Conservation (phyloP, 2,113 vertebrate genomes). For the Lontra canadensis region DNA sequence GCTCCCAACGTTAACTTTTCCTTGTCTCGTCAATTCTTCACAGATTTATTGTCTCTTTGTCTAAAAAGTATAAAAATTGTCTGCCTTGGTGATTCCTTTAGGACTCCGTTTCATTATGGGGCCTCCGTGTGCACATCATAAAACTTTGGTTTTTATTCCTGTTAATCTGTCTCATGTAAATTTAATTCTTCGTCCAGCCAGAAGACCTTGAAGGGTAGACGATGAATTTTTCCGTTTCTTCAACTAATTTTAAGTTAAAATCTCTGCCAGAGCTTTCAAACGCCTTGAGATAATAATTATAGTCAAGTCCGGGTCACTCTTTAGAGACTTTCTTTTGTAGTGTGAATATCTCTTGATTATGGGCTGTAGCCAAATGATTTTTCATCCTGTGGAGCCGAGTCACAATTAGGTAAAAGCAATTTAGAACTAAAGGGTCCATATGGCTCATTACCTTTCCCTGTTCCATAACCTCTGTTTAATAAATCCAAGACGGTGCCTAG, state of each 20-base stretch:
- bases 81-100: neutral
- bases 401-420: conserved; percentile 58
- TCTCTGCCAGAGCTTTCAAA: conserved; percentile 45
- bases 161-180: neutral
- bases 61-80: neutral
- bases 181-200: neutral
- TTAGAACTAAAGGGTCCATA: conserved; percentile 45
- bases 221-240: neutral
- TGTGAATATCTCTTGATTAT: conserved; percentile 46
- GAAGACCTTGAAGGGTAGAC: neutral
- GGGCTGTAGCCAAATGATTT: conserved; percentile 32
- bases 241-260: conserved; percentile 26
- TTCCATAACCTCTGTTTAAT: conserved; percentile 53
- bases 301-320: conserved; percentile 11
- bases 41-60: neutral
- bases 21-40: neutral
- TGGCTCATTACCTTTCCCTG: conserved; percentile 51
- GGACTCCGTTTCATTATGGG: neutral
- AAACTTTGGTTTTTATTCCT: neutral
- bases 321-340: conserved; percentile 38
- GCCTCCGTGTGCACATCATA: neutral
- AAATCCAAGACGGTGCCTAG: conserved; percentile 1
- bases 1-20: neutral
- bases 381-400: conserved; percentile 39
- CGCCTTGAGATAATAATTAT: conserved; percentile 25